Evolutionary conservation across 1,140 invertebrate genomes (phyloP), one percentile per base, ranked within the genome.

Genomic region (Thaumatotibia leucotreta): DNA sequence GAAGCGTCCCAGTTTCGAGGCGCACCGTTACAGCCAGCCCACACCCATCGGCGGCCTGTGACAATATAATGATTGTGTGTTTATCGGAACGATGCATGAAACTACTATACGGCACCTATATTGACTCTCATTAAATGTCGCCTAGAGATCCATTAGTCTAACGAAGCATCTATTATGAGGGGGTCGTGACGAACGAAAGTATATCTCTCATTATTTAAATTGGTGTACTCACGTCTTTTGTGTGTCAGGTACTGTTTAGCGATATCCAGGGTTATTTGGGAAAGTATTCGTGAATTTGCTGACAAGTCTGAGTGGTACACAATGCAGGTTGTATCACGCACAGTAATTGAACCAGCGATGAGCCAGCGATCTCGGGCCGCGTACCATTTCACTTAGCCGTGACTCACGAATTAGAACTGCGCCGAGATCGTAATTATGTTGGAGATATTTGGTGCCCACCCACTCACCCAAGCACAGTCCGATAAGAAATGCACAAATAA

Each of bases 401-500:
- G 87, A 89, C 80, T 87, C 87, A 88, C 84, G 84, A 88, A 87
- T 84, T 86, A 88, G 80, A 87, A 70, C 85, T 88, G 63, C 66
- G 72, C 66, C 70, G 76, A 86, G 80, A 85, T 86, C 74, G 79
- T 83, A 87, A 89, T 85, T 86, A 89, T 80, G 79, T 67, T 69
- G 75, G 68, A 82, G 73, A 77, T 82, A 85, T 86, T 83, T 82
- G 78, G 80, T 83, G 80, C 72, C 80, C 77, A 80, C 74, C 73
- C 77, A 80, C 75, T 76, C 69, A 64, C 64, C 66, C 68, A 69
- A 68, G 63, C 68, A 66, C 61, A 63, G 65, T 54, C 65, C 69
- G 73, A 73, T 75, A 75, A 70, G 66, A 65, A 77, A 78, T 70
- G 67, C 67, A 75, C 72, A 77, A 45, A 73, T 75, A 72, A 74